Evolutionary conservation across 2,888 invertebrate species (phyloP), one percentile per base, ranked within the genome.

Genomic region (Lobophora halterata): DNA sequence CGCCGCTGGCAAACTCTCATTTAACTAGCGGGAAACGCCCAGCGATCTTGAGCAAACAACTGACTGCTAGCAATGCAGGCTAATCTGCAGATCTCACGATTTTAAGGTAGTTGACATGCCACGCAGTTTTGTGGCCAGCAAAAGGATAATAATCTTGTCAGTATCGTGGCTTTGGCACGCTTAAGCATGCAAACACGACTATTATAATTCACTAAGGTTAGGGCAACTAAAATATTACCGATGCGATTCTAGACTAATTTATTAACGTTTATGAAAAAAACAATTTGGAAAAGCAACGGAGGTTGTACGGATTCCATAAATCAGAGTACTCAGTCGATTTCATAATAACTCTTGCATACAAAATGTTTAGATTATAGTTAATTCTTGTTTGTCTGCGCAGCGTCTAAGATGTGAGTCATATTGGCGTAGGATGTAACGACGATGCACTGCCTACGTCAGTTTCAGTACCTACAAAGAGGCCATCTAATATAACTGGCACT

Each of bases 371-470:
- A 43, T 51, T 46, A 48, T 38, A 32, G 46, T 41, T 39, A 33
- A 41, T 31, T 35, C 40, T 64, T 68, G 65, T 70, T 67, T 68
- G 79, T 78, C 78, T 80, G 67, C 55, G 59, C 59, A 62, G 60
- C 49, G 79, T 79, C 81, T 80, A 67, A 55, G 47, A 51, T 58
- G 61, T 79, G 79, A 81, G 52, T 82, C 81, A 82, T 60, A 34
- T 31, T 21, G 42, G 68, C 71, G 80, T 79, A 65, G 78, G 79
- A 65, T 53, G 63, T 53, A 61, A 61, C 51, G 38, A 38, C 47
- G 54, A 43, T 40, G 54, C 34, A 49, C 50, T 57, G 33, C 26
- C 40, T 35, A 23, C 29, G 12, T 25, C 34, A 40, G 38, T 40
- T 41, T 41, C 40, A 43, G 27, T 21, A 24, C 31, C 30, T 40